These are phyloP conservation scores for Thunnus thynnus DNA, from an alignment of 2,113 vertebrate species.

Conservation along the genomic window DNA sequence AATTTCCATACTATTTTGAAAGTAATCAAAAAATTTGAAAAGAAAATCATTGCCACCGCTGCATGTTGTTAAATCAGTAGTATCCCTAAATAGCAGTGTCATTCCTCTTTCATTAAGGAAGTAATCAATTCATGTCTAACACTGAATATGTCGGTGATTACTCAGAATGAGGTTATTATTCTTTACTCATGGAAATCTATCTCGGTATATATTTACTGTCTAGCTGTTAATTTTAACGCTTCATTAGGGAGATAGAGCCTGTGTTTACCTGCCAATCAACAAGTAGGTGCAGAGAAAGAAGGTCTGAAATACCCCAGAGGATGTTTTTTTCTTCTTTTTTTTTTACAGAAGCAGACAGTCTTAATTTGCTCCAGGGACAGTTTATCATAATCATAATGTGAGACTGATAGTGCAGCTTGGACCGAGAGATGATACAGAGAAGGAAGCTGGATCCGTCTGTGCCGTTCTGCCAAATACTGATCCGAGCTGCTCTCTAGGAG, in stretches of 20 bases:
- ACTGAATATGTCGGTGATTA: constrained; percentile 80
- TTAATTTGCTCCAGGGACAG: constrained; percentile 27
- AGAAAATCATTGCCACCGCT: constrained; percentile 19
- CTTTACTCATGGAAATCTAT: constrained; percentile 84
- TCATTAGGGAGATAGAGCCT: constrained; percentile 77
- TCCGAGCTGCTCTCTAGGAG: neutral
- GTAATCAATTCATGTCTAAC: constrained; percentile 70
- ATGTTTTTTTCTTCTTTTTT: neutral
- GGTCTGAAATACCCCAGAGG: fast-evolving
- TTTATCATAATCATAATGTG: constrained; percentile 12
- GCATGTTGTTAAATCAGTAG: constrained; percentile 56
- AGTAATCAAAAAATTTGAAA: constrained; percentile 60
- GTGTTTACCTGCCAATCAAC: constrained; percentile 85
- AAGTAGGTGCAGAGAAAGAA: constrained; percentile 49
- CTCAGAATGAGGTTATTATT: constrained; percentile 82
- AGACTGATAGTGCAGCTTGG: constrained; percentile 3
- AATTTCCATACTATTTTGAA: constrained; percentile 62
- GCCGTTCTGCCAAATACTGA: neutral
- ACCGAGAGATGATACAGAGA: constrained; percentile 4
- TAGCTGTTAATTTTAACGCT: constrained; percentile 87
- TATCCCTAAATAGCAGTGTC: constrained; percentile 52
- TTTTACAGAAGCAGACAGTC: neutral
- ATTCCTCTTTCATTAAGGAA: constrained; percentile 59
- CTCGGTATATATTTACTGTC: constrained; percentile 88
- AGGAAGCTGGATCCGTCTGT: neutral